These are phyloP conservation scores for Callionymus lyra DNA, from an alignment of 2,113 vertebrate genomes.

Conservation along the genomic window DNA sequence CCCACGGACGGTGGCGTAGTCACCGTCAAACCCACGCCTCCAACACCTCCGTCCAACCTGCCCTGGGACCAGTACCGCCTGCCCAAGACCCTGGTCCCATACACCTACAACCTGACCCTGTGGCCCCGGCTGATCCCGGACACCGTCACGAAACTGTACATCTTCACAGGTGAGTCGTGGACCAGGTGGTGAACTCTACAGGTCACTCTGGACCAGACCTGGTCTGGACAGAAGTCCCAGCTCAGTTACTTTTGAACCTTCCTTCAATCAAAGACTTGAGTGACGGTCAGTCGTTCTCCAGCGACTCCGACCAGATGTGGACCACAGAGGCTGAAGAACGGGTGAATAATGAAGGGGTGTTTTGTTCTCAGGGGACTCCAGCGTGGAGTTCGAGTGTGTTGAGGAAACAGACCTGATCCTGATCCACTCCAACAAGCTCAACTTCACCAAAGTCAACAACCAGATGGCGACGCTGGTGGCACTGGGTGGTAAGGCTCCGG, in stretches of 20 bases:
- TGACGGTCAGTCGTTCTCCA: not conserved
- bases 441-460: conserved; percentile 39
- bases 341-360: too few relatives aligned
- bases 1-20: conserved; percentile 25
- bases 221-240: not conserved
- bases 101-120: conserved; percentile 68
- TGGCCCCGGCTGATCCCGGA: conserved; percentile 61
- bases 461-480: conserved; percentile 16
- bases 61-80: conserved; percentile 70
- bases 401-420: conserved; percentile 73
- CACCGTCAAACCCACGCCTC: conserved; percentile 10
- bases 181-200: too few relatives aligned
- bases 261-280: not conserved
- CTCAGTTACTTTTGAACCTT: not conserved
- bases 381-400: conserved; percentile 63
- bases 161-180: conserved; percentile 68
- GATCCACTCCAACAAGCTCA: conserved; percentile 86
- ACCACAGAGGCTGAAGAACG: too few relatives aligned
- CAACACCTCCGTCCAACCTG: conserved; percentile 39
- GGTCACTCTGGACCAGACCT: not conserved
- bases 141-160: conserved; percentile 24
- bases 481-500: not conserved
- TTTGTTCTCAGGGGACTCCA: conserved; percentile 48
- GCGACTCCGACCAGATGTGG: too few relatives aligned
- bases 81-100: conserved; percentile 60